Evolutionary conservation across 2,113 vertebrate species (phyloP), one percentile per base, ranked within the genome.

Genomic region (Mustela lutreola): DNA sequence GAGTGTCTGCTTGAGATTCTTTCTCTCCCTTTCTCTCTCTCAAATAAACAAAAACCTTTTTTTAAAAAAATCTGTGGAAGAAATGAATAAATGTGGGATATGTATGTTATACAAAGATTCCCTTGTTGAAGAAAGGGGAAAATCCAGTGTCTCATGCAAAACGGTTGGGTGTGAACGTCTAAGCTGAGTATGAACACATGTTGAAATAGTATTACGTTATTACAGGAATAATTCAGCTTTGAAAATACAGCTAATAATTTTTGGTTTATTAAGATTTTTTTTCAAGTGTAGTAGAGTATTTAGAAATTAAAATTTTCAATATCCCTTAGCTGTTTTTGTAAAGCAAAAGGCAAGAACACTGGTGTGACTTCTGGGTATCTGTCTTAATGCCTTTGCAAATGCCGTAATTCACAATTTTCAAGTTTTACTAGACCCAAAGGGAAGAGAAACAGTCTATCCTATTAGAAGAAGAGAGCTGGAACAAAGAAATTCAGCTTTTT

Each of bases 251-350:
- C 14, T 73, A 80, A 83, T 63, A 50, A 36, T 36, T 78, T 96
- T 73, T 63, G 45, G 81, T 36, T 73, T 67, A 71, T 62, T 56
- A 73, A 88, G 42, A 70, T 90, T 58, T 62, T 62, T 90, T 80
- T 86, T 95, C 78, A 78, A 87, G 60, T 63, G 11, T 73, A n/a
- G 28, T 14, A 94, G 79, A 63, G n/a, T 80, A 91, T 70, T 95
- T 83, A 50, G 89, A 91, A 76, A 70, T 70, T 24, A 96, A 92
- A 89, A 71, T 80, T 71, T 92, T 94, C 45, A 24, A 15, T 45
- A 60, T 80, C 31, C 26, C n/a, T 78, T 63, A 36, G 53, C 58
- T 5, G 45, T 16, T 76, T 95, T 53, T 70, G 58, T 48, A 81
- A 95, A 76, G 48, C 26, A 67, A 86, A 95, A 28, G 4, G 18